Conservation (phyloP, 2,888 invertebrate species). For the Caenorhabditis sp. region DNA sequence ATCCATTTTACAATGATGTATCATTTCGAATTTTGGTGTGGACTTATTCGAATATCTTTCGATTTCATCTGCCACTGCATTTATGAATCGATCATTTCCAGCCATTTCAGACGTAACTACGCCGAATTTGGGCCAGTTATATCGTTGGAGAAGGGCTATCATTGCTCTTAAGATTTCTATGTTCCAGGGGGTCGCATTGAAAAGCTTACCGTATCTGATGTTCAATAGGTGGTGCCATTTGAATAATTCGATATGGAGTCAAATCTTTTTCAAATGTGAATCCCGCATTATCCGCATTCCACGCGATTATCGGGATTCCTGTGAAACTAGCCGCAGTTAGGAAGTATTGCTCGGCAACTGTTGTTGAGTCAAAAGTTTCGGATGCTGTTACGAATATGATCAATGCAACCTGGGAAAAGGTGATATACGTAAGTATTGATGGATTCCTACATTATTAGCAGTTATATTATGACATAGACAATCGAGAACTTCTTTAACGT, state of each 20-base stretch:
- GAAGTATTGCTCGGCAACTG: slow-evolving; percentile 65
- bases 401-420: slow-evolving; percentile 60
- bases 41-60: slow-evolving; percentile 49
- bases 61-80: slow-evolving; percentile 58
- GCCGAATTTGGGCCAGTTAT: slow-evolving; percentile 74
- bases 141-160: slow-evolving; percentile 90
- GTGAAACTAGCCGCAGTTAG: slow-evolving; percentile 52
- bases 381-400: slow-evolving; percentile 66
- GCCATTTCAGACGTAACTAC: slow-evolving; percentile 68
- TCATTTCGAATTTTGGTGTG: slow-evolving; percentile 59
- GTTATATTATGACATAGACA: slow-evolving; percentile 66
- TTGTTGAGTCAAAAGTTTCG: slow-evolving; percentile 62
- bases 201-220: slow-evolving; percentile 85
- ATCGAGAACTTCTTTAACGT: slow-evolving; percentile 62
- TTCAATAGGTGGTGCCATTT: slow-evolving; percentile 93
- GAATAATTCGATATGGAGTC: slow-evolving; percentile 74
- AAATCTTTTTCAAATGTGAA: slow-evolving; percentile 69
- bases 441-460: slow-evolving; percentile 32
- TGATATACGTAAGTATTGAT: no score
- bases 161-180: slow-evolving; percentile 74
- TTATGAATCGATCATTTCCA: slow-evolving; percentile 54
- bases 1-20: slow-evolving; percentile 61
- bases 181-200: background rate
- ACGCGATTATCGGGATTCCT: slow-evolving; percentile 93
- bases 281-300: slow-evolving; percentile 97